Conservation (phyloP, 2,797 vertebrate genomes). For the Notolepis coatsorum region DNA sequence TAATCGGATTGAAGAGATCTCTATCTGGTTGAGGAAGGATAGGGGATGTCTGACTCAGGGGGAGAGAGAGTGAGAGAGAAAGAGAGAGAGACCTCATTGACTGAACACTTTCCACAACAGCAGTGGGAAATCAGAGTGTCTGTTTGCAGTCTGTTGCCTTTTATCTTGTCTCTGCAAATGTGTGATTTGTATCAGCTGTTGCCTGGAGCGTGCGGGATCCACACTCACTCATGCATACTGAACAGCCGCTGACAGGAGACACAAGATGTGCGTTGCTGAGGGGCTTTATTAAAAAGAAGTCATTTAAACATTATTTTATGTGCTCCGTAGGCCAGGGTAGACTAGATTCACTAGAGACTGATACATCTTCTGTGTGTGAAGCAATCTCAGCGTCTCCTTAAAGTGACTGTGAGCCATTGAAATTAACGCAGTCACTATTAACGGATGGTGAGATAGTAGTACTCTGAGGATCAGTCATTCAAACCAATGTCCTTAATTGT, state of each 20-base stretch:
- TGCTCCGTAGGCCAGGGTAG: constrained; percentile 14
- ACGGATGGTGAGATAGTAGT: constrained; percentile 22
- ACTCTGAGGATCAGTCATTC: constrained; percentile 3
- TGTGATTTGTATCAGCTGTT: constrained; percentile 60
- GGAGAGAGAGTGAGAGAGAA: neutral
- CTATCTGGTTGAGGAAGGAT: constrained; percentile 38
- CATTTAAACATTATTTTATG: constrained; percentile 21
- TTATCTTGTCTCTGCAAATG: constrained; percentile 62
- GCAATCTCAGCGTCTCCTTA: constrained; percentile 4
- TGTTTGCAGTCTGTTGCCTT: constrained; percentile 42
- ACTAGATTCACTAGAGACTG: constrained; percentile 32
- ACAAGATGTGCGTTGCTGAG: constrained; percentile 32
- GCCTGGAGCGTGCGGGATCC: constrained; percentile 35
- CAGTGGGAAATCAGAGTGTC: constrained; percentile 43
- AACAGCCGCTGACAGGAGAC: constrained; percentile 44
- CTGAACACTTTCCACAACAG: constrained; percentile 22
- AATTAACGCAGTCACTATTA: constrained; percentile 7
- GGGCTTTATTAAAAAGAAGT: constrained; percentile 41
- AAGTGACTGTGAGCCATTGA: constrained; percentile 34
- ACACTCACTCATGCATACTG: constrained; percentile 26
- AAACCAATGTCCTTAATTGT: constrained; percentile 22
- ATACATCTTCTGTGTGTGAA: constrained; percentile 30
- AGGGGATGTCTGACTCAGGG: constrained; percentile 25
- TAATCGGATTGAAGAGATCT: constrained; percentile 68
- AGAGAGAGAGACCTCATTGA: constrained; percentile 31